These are phyloP conservation scores for Hemiscyllium ocellatum DNA, from an alignment of 2,113 vertebrate species.

Conservation along the genomic window DNA sequence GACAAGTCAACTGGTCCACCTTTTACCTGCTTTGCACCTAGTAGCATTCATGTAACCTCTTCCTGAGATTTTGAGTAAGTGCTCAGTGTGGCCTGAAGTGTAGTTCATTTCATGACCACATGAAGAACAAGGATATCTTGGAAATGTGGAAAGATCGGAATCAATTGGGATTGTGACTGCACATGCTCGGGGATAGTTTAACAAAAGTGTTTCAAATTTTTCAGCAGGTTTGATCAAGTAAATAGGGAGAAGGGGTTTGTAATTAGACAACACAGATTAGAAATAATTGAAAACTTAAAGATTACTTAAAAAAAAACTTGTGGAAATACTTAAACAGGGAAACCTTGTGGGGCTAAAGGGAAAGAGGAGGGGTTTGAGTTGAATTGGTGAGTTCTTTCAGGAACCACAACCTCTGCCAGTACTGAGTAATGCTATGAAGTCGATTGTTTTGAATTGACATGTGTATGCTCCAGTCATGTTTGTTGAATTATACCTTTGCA, in stretches of 20 bases:
- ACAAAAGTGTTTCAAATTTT: background rate
- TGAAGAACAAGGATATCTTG: background rate
- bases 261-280: background rate
- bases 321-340: no score
- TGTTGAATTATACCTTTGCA: no score
- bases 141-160: background rate
- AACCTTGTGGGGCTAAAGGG: no score
- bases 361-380: no score
- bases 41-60: background rate
- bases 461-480: no score
- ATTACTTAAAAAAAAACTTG: no score
- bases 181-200: background rate
- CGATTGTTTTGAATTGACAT: no score
- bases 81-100: background rate
- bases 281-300: background rate
- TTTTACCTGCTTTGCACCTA: background rate
- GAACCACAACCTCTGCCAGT: no score
- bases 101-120: no score
- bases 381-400: no score
- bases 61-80: background rate
- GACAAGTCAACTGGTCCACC: background rate
- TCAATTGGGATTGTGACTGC: background rate
- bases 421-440: no score
- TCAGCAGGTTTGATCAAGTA: background rate
- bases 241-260: background rate